These are phyloP conservation scores for Lasioglossum figueresi DNA, from an alignment of 2,888 invertebrate species.

Conservation along the genomic window DNA sequence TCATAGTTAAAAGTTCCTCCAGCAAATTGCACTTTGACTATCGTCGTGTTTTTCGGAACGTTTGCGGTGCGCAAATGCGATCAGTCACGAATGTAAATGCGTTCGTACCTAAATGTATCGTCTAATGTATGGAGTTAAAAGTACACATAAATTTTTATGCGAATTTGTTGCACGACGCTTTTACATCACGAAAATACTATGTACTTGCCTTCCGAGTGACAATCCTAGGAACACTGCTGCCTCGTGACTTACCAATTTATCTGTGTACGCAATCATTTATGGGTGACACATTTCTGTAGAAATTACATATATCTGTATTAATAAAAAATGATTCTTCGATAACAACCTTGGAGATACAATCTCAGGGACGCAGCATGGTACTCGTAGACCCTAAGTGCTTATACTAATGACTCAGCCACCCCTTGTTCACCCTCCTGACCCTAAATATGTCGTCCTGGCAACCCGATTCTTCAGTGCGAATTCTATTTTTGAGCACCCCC, in stretches of 20 bases:
- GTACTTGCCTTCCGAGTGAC: background rate
- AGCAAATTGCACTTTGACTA: background rate
- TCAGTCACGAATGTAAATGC: background rate
- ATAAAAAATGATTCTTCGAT: background rate
- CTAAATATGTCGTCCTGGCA: background rate
- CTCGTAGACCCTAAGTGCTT: background rate
- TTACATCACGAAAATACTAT: background rate
- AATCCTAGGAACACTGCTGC: background rate
- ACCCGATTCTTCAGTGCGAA: background rate
- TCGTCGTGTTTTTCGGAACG: background rate
- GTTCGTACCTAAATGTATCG: background rate
- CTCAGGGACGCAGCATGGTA: background rate
- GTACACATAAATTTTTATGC: background rate
- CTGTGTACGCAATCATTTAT: background rate
- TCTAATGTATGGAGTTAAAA: background rate
- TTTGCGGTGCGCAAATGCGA: background rate
- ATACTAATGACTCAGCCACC: background rate
- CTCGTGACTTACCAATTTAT: background rate
- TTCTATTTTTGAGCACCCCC: background rate
- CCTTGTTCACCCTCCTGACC: slow-evolving; percentile 1
- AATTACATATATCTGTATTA: background rate
- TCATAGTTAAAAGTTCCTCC: background rate
- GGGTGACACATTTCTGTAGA: background rate
- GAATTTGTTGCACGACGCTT: background rate
- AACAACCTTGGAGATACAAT: background rate